These are phyloP conservation scores for Drosophila nikananu DNA, from an alignment of 1,140 invertebrate genomes.

Conservation along the genomic window DNA sequence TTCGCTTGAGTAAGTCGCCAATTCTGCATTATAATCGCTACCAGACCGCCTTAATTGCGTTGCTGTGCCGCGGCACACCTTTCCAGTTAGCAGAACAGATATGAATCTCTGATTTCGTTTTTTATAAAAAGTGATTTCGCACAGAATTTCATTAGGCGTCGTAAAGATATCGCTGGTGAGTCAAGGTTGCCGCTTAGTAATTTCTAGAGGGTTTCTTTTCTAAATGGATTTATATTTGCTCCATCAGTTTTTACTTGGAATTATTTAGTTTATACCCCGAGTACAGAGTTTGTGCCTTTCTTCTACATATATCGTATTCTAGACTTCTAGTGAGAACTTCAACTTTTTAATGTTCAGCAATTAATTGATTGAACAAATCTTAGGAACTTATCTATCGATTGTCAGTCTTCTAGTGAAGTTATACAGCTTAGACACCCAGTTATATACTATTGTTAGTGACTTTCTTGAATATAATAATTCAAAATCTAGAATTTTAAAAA, in stretches of 20 bases:
- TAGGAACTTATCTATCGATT: no score
- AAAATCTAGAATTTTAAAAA: neutral
- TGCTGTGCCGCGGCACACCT: slow-evolving; percentile 29
- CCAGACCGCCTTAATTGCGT: neutral
- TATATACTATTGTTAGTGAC: no score
- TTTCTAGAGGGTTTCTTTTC: slow-evolving; percentile 1
- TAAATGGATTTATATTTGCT: neutral
- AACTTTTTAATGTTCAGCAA: no score
- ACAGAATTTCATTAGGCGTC: slow-evolving; percentile 24
- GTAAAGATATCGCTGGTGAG: slow-evolving; percentile 39
- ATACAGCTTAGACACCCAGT: no score
- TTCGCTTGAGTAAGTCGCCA: slow-evolving; percentile 72
- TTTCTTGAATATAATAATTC: no score
- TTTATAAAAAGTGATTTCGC: slow-evolving; percentile 17
- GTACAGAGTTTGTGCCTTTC: no score
- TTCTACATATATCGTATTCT: no score
- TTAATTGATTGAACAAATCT: no score
- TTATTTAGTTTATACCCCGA: no score
- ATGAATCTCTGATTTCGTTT: slow-evolving; percentile 34
- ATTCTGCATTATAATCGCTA: slow-evolving; percentile 21
- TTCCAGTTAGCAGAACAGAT: slow-evolving; percentile 37
- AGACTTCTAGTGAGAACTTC: no score
- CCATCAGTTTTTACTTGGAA: no score
- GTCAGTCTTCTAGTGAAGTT: no score
- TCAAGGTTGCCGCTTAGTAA: slow-evolving; percentile 19